These are phyloP conservation scores for Hemiprocne comata DNA, from an alignment of 2,113 vertebrate species.

Conservation along the genomic window DNA sequence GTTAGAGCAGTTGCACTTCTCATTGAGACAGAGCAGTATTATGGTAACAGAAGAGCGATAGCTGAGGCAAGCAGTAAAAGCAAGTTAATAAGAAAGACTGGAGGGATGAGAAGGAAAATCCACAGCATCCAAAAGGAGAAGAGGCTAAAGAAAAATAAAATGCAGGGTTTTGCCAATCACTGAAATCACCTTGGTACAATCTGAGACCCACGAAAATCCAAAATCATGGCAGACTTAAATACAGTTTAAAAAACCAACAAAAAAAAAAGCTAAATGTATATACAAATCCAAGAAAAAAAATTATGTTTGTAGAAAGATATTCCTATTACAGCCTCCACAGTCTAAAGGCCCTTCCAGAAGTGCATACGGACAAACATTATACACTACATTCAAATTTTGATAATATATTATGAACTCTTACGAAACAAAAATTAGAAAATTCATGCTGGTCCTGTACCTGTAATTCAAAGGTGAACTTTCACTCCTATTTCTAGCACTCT, in stretches of 20 bases:
- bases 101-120: neutral
- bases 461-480: neutral
- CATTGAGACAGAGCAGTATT: neutral
- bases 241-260: neutral
- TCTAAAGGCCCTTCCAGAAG: neutral
- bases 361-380: neutral
- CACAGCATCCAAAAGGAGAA: neutral
- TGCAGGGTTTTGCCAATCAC: neutral
- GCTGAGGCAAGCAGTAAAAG: slow-evolving; percentile 8
- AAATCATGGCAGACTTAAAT: neutral
- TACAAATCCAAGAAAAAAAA: neutral
- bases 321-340: neutral
- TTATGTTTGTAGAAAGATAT: neutral
- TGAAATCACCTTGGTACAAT: neutral
- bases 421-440: neutral
- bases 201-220: neutral
- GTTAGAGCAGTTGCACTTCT: neutral
- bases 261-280: neutral
- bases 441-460: neutral
- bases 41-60: neutral
- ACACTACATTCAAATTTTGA: neutral
- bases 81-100: neutral
- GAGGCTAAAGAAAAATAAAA: neutral
- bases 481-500: neutral
- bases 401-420: neutral